Evolutionary conservation across 2,888 invertebrate genomes (phyloP), one percentile per base, ranked within the genome.

Genomic region (Cylindroiulus punctatus): DNA sequence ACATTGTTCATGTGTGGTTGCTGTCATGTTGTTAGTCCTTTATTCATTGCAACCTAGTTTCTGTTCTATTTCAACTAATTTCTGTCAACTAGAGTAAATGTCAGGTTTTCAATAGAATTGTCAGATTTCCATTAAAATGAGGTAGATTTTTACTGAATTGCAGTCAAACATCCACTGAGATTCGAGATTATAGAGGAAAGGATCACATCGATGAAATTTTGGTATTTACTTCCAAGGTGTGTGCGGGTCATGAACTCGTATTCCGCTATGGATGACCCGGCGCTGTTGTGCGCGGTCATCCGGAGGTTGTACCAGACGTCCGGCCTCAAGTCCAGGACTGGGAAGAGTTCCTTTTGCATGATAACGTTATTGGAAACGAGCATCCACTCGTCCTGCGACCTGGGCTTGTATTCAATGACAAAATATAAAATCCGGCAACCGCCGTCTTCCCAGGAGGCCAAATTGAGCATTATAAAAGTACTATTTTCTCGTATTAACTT

Each of bases 401-500:
- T 30, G 7, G 87, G 87, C 47, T 88, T 87, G 90, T 97, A 96
- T 92, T 97, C 97, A 85, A 98, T 96, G 88, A 98, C 97, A 91
- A 97, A 98, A 91, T 97, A 96, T 88, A 95, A 93, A 96, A 98
- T 97, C 26, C 97, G 96, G 90, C 98, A 98, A 87, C 98, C 97
- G 86, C 97, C 97, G 91, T 97, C 97, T 87, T 95, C 95, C 98
- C 98, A 98, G 88, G 97, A 95, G 90, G 94, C 95, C 89, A 98
- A 93, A 90, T 97, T 97, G 88, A 98, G 93, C 87, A 89, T 89
- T 26, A 91, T 90, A 26, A 90, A 90, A 14, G 91, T 91, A 3
- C 90, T 89, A 88, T 91, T 91, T 22, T 90, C 89, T 12, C 89
- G 88, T 26, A 87, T n/a, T 36, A 87, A 40, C 82, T 86, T 87